Percentiles rank a stretch among this genome's conserved stretches.
Evolutionary conservation across 2,113 vertebrate species (phyloP).

Genomic region (Pogona vitticeps): DNA sequence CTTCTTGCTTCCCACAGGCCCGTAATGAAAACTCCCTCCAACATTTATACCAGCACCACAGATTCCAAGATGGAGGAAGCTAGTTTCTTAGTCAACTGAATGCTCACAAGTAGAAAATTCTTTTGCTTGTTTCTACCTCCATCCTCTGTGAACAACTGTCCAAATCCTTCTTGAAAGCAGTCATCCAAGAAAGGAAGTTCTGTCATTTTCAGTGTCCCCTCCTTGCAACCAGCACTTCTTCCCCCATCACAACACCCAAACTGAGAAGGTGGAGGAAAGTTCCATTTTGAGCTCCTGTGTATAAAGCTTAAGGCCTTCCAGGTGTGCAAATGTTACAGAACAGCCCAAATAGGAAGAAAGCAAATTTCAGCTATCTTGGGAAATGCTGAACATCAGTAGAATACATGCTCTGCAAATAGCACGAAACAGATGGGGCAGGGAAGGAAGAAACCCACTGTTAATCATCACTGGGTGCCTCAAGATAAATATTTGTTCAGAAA

Average conservation of each 20-base stretch:
- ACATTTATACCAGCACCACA: background rate
- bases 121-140: no score
- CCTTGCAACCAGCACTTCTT: background rate
- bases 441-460: constrained; percentile 25
- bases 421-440: constrained; percentile 35
- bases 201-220: background rate
- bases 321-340: constrained; percentile 80
- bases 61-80: background rate
- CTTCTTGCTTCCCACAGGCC: background rate
- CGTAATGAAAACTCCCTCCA: background rate
- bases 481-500: constrained; percentile 38
- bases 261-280: background rate
- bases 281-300: constrained; percentile 38
- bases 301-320: constrained; percentile 71
- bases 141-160: background rate
- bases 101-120: background rate
- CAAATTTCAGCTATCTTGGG: constrained; percentile 73
- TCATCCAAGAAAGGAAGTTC: background rate
- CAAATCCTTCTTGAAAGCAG: constrained; percentile 5
- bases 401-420: constrained; percentile 77
- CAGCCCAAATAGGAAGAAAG: constrained; percentile 62
- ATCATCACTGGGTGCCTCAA: constrained; percentile 42
- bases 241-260: constrained; percentile 8
- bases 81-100: background rate
- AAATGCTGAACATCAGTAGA: constrained; percentile 76